phyloP scores from a whole-genome alignment of 1,140 invertebrate genomes.

The Zaprionus kolodkinae region DNA sequence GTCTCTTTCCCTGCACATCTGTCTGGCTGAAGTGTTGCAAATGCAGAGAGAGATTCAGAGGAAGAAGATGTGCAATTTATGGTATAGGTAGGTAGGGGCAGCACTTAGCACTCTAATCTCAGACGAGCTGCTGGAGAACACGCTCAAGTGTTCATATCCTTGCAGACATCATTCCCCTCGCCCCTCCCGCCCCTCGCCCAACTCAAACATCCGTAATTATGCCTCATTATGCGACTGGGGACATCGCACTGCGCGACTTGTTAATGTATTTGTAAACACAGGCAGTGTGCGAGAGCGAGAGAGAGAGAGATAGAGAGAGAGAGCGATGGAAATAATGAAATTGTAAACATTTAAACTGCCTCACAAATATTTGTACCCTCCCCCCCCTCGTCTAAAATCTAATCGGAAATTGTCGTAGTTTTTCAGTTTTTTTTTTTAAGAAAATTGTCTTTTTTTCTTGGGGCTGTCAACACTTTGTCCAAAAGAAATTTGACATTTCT shows the following conservation, averaged over 20 bases:
- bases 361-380: slow-evolving; percentile 59
- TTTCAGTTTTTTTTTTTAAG: slow-evolving; percentile 29
- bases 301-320: neutral
- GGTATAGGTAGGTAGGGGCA: slow-evolving; percentile 1
- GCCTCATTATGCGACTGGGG: slow-evolving; percentile 67
- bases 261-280: slow-evolving; percentile 65
- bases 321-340: slow-evolving; percentile 67
- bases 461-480: slow-evolving; percentile 69
- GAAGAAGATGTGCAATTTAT: slow-evolving; percentile 22
- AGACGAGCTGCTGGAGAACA: neutral
- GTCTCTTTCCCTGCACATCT: neutral
- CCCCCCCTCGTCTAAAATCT: slow-evolving; percentile 5
- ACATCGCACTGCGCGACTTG: slow-evolving; percentile 27
- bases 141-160: slow-evolving; percentile 28
- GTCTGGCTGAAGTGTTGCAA: slow-evolving; percentile 28
- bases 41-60: neutral
- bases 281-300: neutral
- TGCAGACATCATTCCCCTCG: slow-evolving; percentile 6
- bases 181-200: neutral
- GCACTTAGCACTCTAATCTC: slow-evolving; percentile 43
- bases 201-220: slow-evolving; percentile 71
- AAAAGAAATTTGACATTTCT: slow-evolving; percentile 51
- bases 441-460: slow-evolving; percentile 21
- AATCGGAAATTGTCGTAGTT: slow-evolving; percentile 35
- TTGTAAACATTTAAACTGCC: slow-evolving; percentile 77